phyloP scores from a whole-genome alignment of 1,140 invertebrate genomes.

The Zaprionus tsacasi region DNA sequence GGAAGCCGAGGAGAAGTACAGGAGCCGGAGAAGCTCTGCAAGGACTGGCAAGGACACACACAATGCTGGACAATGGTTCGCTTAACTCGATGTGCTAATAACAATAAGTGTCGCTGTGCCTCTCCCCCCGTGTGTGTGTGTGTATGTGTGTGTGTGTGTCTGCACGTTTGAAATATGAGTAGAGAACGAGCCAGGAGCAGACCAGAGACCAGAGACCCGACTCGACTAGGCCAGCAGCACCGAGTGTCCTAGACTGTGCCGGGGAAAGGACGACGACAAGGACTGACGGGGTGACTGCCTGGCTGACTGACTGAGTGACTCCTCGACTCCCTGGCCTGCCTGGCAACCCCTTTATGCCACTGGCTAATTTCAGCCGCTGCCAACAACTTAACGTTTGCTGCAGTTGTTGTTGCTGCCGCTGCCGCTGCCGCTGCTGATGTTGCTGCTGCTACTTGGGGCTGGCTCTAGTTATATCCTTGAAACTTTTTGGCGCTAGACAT shows the following conservation, averaged over 20 bases:
- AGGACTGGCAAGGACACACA: conserved; percentile 10
- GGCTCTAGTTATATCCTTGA: conserved; percentile 73
- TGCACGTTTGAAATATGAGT: conserved; percentile 76
- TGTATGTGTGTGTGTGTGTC: conserved; percentile 30
- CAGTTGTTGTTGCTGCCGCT: conserved; percentile 21
- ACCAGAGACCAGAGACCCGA: neutral
- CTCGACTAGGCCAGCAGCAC: conserved; percentile 12
- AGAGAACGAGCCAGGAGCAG: conserved; percentile 15
- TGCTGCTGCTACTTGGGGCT: conserved; percentile 32
- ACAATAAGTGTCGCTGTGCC: conserved; percentile 78
- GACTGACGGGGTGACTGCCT: conserved; percentile 4
- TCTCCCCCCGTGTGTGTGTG: no score
- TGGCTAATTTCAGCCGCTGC: conserved; percentile 60
- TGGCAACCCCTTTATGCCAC: conserved; percentile 51
- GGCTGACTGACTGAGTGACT: neutral
- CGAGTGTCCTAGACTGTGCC: neutral
- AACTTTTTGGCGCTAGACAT: conserved; percentile 77
- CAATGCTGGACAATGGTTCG: conserved; percentile 27
- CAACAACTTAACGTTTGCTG: conserved; percentile 67
- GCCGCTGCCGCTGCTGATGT: conserved; percentile 17
- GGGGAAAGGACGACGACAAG: conserved; percentile 10
- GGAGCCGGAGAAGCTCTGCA: conserved; percentile 4
- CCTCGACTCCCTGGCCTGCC: neutral
- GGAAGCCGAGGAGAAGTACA: neutral
- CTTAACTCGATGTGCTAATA: conserved; percentile 72